Conservation (phyloP, 1,140 invertebrate species). For the Propsilocerus akamusi region DNA sequence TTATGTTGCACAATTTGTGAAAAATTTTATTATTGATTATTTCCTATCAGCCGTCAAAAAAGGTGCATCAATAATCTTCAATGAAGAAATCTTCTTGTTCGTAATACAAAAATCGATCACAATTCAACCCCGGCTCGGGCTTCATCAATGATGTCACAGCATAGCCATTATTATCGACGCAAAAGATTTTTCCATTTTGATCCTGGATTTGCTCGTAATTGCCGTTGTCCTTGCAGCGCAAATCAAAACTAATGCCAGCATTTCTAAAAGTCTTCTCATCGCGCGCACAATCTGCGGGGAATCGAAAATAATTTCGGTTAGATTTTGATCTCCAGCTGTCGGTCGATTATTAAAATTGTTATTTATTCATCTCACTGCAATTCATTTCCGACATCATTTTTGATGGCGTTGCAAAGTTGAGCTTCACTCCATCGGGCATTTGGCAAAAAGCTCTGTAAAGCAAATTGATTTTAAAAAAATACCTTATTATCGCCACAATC, state of each 20-base stretch:
- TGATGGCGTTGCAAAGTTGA: not conserved
- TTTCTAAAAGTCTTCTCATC: conserved; percentile 27
- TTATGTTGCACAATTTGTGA: no score
- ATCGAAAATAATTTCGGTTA: conserved; percentile 5
- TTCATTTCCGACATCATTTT: conserved; percentile 22
- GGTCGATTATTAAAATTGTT: not conserved
- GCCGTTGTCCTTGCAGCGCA: conserved; percentile 26
- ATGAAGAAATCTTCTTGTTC: not conserved
- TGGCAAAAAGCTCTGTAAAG: conserved; percentile 30
- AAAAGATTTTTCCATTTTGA: conserved; percentile 24
- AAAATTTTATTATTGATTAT: no score
- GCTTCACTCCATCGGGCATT: conserved; percentile 14
- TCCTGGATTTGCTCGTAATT: conserved; percentile 29
- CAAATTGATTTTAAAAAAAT: conserved; percentile 5
- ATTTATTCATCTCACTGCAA: conserved; percentile 31
- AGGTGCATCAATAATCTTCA: not conserved
- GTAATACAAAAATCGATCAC: conserved; percentile 4
- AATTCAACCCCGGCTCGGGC: conserved; percentile 7
- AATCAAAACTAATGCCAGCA: conserved; percentile 22
- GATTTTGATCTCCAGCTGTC: not conserved
- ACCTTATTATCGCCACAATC: not conserved
- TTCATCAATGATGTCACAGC: conserved; percentile 11
- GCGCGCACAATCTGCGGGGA: conserved; percentile 33
- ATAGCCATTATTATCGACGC: conserved; percentile 33
- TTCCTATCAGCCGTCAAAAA: no score